Evolutionary conservation across 2,113 vertebrate species (phyloP), one percentile per base, ranked within the genome.

Genomic region (Chroicocephalus ridibundus): DNA sequence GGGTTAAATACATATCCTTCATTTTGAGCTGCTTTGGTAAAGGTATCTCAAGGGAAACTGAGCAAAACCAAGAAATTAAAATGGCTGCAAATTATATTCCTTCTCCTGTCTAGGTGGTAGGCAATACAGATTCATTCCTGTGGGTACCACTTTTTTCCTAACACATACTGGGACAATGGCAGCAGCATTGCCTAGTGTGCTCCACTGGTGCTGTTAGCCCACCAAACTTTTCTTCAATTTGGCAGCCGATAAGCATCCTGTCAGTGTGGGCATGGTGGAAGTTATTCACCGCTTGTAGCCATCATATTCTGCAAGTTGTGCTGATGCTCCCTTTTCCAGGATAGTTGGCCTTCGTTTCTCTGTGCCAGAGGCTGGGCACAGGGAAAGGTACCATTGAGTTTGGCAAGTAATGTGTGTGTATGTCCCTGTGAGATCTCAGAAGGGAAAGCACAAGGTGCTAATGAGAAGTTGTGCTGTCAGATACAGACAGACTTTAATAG

Each of bases 171-270:
- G 11, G 70, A 11, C 24, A 55, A 2, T 2, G 6, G 47, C 29
- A 51, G 4, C n/a, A 40, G 26, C 1, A 0, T 22, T 71, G 54
- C 71, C 20, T 27, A 16, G 14, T 0, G 1, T 20, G 55, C 8
- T 62, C 25, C 46, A 3, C 32, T 42, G 65, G 5, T 84, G n/a
- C n/a, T 78, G 27, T 19, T 4, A 68, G 21, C 42, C 40, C 12
- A 57, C 31, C 57, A 76, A 47, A 36, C 12, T 52, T 75, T 25
- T 47, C 11, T 51, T 81, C 34, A 15, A 5, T 68, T 71, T 90
- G 69, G 55, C 62, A 94, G 36, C 24, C 2, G 5, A 40, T 69
- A 32, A 77, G 18, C 5, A 20, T 69, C 25, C 25, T 77, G 11
- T 44, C 62, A 44, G 10, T 55, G 3, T 86, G 58, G 18, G 36